phyloP scores from a whole-genome alignment of 1,140 invertebrate species.

The Conus betulinus region DNA sequence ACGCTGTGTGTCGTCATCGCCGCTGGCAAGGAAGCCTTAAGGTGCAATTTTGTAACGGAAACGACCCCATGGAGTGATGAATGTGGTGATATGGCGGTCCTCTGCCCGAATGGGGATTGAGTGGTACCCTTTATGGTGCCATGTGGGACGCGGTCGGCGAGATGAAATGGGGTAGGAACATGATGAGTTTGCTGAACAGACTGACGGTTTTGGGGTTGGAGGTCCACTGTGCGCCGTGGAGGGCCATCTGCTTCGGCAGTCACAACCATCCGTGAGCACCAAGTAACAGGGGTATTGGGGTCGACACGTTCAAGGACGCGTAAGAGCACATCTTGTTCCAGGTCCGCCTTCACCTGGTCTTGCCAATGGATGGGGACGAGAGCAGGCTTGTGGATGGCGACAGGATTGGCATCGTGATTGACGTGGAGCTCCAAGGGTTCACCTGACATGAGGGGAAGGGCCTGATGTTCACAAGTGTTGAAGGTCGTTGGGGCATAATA shows the following conservation, averaged over 20 bases:
- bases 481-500: constrained; percentile 51
- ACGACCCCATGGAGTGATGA: no score
- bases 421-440: constrained; percentile 43
- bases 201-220: constrained; percentile 38
- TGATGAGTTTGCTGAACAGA: constrained; percentile 37
- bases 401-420: constrained; percentile 37
- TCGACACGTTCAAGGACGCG: constrained; percentile 54
- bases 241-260: constrained; percentile 47
- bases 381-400: constrained; percentile 39
- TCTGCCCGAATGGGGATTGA: no score
- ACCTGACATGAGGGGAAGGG: constrained; percentile 48
- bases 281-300: constrained; percentile 47
- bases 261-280: constrained; percentile 52
- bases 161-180: constrained; percentile 36
- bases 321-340: constrained; percentile 51
- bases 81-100: no score
- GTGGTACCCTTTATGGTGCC: constrained; percentile 29
- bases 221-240: constrained; percentile 49
- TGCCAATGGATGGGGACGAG: constrained; percentile 50
- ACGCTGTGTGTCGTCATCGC: no score
- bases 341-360: constrained; percentile 48
- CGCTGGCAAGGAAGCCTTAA: no score
- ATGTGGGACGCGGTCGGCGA: constrained; percentile 42
- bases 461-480: constrained; percentile 58
- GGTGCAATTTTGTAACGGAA: no score